Evolutionary conservation across 2,797 vertebrate genomes (phyloP).

Genomic region (Ptychobarbus kaznakovi): DNA sequence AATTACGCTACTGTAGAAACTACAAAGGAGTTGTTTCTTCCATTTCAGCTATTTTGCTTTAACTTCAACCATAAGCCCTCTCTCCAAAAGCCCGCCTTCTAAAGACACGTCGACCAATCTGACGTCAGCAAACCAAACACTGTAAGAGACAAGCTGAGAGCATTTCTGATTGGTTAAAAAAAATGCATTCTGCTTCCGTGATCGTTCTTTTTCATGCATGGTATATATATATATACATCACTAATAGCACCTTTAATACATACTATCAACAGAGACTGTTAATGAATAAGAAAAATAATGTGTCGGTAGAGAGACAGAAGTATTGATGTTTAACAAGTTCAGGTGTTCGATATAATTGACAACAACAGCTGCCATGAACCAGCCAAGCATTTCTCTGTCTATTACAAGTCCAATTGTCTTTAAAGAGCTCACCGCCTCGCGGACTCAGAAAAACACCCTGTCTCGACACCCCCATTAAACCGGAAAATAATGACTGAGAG

Average conservation of each 20-base stretch:
- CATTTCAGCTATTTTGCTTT: neutral
- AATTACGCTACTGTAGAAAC: neutral
- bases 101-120: neutral
- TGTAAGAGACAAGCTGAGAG: neutral
- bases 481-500: constrained; percentile 48
- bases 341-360: constrained; percentile 31
- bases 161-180: neutral
- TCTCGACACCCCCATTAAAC: constrained; percentile 44
- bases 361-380: constrained; percentile 24
- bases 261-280: neutral
- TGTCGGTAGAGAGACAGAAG: neutral
- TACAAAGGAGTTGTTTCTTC: neutral
- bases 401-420: constrained; percentile 51
- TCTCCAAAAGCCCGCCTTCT: neutral
- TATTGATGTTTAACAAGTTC: constrained; percentile 24
- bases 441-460: constrained; percentile 3
- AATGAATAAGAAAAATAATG: neutral
- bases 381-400: constrained; percentile 34
- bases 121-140: neutral
- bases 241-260: neutral
- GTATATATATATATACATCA: neutral
- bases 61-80: neutral
- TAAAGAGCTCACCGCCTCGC: constrained; percentile 20
- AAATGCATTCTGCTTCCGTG: neutral
- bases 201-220: neutral